phyloP scores from a whole-genome alignment of 2,113 vertebrate species.

The Callaeas wilsoni region DNA sequence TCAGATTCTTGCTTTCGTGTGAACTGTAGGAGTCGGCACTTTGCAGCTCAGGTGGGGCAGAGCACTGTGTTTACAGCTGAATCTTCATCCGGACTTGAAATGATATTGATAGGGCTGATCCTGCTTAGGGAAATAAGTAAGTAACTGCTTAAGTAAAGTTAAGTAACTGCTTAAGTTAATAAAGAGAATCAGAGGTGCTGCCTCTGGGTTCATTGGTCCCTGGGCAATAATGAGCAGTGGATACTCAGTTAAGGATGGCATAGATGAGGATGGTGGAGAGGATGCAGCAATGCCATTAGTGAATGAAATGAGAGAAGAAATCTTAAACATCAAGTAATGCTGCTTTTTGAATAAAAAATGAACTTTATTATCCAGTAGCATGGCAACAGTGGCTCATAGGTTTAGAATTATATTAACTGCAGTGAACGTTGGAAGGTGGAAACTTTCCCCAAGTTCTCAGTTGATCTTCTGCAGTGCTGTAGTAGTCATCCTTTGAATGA shows the following conservation, averaged over 20 bases:
- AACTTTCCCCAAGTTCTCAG: neutral
- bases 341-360: neutral
- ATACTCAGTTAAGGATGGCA: neutral
- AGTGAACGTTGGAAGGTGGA: neutral
- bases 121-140: neutral
- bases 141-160: neutral
- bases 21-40: neutral
- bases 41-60: neutral
- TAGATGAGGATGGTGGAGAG: neutral
- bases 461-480: neutral
- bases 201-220: neutral
- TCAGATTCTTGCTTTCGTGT: neutral
- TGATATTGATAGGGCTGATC: neutral
- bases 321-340: neutral
- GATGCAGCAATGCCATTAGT: neutral
- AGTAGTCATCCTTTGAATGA: neutral
- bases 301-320: neutral
- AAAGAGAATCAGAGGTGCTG: neutral
- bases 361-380: neutral
- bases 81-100: neutral
- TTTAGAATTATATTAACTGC: neutral
- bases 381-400: neutral
- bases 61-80: neutral
- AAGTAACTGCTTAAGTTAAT: neutral
- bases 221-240: neutral